A percentile compares a stretch with the other conserved stretches of the same genome.
These are phyloP conservation scores for Gryllus longicercus DNA, from an alignment of 2,888 invertebrate genomes.

Conservation along the genomic window DNA sequence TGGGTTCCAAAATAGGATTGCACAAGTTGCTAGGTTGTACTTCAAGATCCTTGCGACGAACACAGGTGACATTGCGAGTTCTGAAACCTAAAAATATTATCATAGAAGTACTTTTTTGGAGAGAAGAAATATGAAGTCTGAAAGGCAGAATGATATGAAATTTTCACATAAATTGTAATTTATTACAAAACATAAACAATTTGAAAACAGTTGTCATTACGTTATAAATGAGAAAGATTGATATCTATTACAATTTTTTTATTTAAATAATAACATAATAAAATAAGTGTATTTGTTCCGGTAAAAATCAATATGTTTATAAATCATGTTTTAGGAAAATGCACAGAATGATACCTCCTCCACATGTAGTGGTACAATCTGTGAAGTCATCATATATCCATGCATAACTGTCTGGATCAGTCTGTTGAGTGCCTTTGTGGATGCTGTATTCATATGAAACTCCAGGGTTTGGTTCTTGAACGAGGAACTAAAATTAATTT, in stretches of 20 bases:
- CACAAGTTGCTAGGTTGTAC: constrained; percentile 74
- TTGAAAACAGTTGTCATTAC: no score
- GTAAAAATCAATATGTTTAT: no score
- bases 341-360: constrained; percentile 64
- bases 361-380: constrained; percentile 81
- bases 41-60: constrained; percentile 67
- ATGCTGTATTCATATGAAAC: constrained; percentile 88
- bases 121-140: no score
- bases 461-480: constrained; percentile 79
- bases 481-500: constrained; percentile 60
- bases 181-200: no score
- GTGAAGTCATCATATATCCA: constrained; percentile 80
- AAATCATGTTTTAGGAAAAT: no score
- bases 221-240: no score
- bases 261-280: neutral
- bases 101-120: neutral
- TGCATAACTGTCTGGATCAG: constrained; percentile 69
- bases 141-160: no score
- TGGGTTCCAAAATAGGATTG: constrained; percentile 70
- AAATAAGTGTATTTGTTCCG: no score
- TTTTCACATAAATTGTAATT: no score
- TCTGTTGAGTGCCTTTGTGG: constrained; percentile 62
- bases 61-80: constrained; percentile 75
- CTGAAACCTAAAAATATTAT: constrained; percentile 47
- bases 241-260: constrained; percentile 27